Base-by-base conservation (phyloP, 1,140 invertebrate species). In the Anastrepha obliqua region DNA sequence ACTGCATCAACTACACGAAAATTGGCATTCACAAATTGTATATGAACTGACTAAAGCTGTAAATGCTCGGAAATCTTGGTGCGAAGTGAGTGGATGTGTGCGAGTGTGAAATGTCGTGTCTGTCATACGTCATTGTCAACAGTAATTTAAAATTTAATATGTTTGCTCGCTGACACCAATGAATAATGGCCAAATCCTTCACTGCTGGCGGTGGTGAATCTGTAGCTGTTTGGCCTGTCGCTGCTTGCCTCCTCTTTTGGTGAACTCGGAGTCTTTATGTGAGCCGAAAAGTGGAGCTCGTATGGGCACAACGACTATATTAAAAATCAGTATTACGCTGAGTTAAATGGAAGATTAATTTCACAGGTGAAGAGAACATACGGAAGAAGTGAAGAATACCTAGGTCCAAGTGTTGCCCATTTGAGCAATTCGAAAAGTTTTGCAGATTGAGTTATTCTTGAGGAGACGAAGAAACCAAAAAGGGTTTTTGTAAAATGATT, bases 51-150 rank as follows among this genome's bases (percentile, higher is more conserved):
- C 9, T 42, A 86, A 42, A 62, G n/a, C 51, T 44, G 85, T 17
- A 29, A 55, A 86, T 2, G 59, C 78, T 85, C n/a, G 67, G 3
- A 7, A n/a, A 2, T 4, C 7, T 20, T 86, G 85, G 13, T 44
- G 58, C 11, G 13, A 62, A 51, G 15, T 60, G 74, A 55, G 11
- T 64, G 70, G 7, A 20, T n/a, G 51, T 8, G 74, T 17, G 13
- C 39, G 55, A 86, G 58, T 59, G 55, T 86, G 51, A 86, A 86
- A 42, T 62, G 85, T 86, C 55, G 29, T 47, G 85, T 86, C 58
- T 86, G 85, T 86, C 85, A 86, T 86, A 86, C 85, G 59, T 86
- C 85, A 60, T 86, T 86, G 85, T 86, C 85, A 86, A 62, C 85
- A 60, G 59, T 86, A 86, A 58, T 86, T 62, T 86, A 39, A 59